Percentiles rank a stretch among this genome's conserved stretches.
These are phyloP conservation scores for Ameiurus melas DNA, from an alignment of 2,113 vertebrate genomes.

Conservation along the genomic window DNA sequence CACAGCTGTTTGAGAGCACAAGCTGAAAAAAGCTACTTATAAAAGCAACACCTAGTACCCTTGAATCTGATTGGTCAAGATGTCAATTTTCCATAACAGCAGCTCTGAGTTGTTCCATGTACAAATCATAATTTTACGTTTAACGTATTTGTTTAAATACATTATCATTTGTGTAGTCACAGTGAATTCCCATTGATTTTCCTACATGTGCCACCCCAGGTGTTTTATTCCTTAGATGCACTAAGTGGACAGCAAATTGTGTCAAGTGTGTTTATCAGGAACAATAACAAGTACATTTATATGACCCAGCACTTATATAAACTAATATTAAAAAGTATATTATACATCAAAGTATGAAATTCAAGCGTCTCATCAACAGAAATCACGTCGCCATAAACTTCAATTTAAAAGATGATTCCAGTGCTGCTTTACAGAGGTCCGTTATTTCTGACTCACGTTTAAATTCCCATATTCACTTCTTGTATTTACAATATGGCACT, in stretches of 20 bases:
- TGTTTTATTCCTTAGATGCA: background rate
- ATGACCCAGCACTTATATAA: background rate
- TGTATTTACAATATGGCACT: background rate
- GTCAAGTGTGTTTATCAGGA: background rate
- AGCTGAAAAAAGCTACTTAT: background rate
- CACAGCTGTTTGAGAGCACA: background rate
- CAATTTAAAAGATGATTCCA: background rate
- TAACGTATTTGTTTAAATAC: background rate
- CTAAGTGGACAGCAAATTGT: background rate
- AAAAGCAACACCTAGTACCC: background rate
- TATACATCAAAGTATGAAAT: background rate
- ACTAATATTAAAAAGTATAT: background rate
- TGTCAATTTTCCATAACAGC: no score
- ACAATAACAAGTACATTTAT: background rate
- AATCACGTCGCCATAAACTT: background rate
- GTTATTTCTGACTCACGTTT: background rate
- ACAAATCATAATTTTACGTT: background rate
- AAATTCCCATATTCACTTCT: background rate
- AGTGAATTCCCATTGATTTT: background rate
- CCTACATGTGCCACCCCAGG: background rate
- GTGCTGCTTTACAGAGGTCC: background rate
- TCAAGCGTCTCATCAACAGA: background rate
- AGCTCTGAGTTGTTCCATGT: background rate
- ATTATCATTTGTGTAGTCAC: background rate
- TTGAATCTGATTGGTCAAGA: background rate